Evolutionary conservation across 2,888 invertebrate genomes (phyloP).

Genomic region (Eueremaeus valkanovi): DNA sequence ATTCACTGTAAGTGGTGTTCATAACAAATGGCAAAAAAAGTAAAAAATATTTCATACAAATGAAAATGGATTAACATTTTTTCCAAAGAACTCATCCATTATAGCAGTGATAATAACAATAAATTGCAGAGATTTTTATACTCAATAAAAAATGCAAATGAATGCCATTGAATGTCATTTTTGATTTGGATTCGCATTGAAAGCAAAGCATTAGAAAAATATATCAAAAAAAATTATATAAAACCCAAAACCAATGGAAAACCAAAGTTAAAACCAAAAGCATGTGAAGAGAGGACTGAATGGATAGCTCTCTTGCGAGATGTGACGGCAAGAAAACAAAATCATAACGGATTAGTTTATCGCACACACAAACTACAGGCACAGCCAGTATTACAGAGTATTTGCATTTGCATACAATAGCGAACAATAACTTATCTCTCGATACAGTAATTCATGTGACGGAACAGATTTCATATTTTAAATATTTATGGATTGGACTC

Average conservation of each 20-base stretch:
- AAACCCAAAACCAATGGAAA: neutral
- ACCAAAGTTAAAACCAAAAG: neutral
- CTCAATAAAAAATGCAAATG: neutral
- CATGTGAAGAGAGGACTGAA: neutral
- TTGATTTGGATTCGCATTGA: neutral
- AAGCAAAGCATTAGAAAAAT: neutral
- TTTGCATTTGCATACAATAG: constrained; percentile 11
- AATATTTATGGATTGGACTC: constrained; percentile 31
- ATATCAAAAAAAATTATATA: neutral
- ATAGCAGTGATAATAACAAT: neutral
- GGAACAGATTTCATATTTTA: constrained; percentile 5
- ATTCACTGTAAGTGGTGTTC: neutral
- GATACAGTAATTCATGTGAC: constrained; percentile 20
- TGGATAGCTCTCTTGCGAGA: constrained; percentile 21
- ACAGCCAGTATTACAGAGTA: neutral
- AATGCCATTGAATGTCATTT: constrained; percentile 15
- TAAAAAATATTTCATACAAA: neutral
- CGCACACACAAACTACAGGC: neutral
- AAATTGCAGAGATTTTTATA: no score
- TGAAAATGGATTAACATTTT: constrained; percentile 3
- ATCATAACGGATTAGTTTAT: constrained; percentile 27
- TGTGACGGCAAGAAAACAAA: constrained; percentile 25
- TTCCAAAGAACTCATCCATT: neutral
- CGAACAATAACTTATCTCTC: constrained; percentile 17
- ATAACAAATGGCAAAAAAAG: neutral